Evolutionary conservation across 1,140 invertebrate species (phyloP).

Genomic region (Drosophila teissieri): DNA sequence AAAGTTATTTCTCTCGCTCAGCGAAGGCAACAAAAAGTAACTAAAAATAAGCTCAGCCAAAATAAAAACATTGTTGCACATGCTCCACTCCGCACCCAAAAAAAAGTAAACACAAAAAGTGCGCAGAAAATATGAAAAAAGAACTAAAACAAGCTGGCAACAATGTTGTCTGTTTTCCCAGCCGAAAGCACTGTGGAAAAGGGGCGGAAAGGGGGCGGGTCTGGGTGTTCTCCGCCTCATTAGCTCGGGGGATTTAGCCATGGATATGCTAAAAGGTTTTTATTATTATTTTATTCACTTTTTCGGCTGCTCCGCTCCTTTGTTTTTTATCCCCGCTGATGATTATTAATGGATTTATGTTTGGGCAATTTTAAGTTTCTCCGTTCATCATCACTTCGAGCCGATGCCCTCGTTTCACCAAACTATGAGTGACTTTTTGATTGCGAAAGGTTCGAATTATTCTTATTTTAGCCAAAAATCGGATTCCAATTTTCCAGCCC

Average conservation of each 20-base stretch:
- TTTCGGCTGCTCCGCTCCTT: conserved; percentile 7
- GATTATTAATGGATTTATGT: conserved; percentile 46
- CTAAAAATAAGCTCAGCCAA: conserved; percentile 77
- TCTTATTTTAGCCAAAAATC: no score
- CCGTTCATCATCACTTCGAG: conserved; percentile 7
- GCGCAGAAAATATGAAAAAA: conserved; percentile 6
- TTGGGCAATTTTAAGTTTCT: conserved; percentile 22
- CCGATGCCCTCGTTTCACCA: not conserved
- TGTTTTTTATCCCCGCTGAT: conserved; percentile 14
- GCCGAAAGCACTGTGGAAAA: conserved; percentile 4
- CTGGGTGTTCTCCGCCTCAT: conserved; percentile 40
- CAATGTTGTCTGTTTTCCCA: conserved; percentile 47
- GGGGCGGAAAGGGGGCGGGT: not conserved
- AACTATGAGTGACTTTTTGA: not conserved
- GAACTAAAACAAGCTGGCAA: conserved; percentile 53
- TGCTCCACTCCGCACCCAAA: conserved; percentile 44
- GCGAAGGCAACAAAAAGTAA: conserved; percentile 67
- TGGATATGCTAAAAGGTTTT: conserved; percentile 56
- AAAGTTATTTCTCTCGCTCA: conserved; percentile 73
- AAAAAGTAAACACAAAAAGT: conserved; percentile 13
- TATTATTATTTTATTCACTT: conserved; percentile 54
- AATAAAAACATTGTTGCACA: conserved; percentile 83
- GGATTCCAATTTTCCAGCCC: no score
- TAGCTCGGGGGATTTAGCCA: conserved; percentile 37
- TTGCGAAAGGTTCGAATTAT: no score